Conservation (phyloP, 2,797 vertebrate genomes). For the Salmo trutta region DNA sequence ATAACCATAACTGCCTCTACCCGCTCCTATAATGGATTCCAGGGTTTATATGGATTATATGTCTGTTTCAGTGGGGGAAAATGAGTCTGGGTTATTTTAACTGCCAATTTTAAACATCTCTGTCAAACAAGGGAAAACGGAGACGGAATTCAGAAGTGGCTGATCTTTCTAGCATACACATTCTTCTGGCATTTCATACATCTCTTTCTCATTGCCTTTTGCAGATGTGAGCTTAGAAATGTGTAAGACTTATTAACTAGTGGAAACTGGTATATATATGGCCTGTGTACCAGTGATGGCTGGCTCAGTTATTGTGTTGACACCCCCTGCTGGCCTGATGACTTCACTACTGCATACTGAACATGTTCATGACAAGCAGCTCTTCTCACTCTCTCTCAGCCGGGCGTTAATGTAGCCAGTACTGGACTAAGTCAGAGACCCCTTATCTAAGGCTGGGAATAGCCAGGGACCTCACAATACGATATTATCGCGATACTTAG, state of each 20-base stretch:
- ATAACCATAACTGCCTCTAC: slow-evolving; percentile 15
- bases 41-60: slow-evolving; percentile 4
- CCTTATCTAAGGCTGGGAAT: neutral
- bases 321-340: slow-evolving; percentile 79
- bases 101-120: slow-evolving; percentile 3
- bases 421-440: slow-evolving; percentile 45
- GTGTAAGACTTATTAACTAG: neutral
- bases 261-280: neutral
- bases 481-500: no score
- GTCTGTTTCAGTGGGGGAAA: slow-evolving; percentile 13
- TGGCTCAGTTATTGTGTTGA: slow-evolving; percentile 69
- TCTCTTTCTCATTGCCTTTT: neutral
- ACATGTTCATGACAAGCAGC: slow-evolving; percentile 20
- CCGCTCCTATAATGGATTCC: slow-evolving; percentile 19
- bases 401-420: slow-evolving; percentile 3
- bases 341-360: slow-evolving; percentile 63
- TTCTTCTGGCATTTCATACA: neutral
- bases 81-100: slow-evolving; percentile 9
- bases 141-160: neutral
- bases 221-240: neutral
- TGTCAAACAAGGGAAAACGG: neutral
- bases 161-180: neutral
- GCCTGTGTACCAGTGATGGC: slow-evolving; percentile 45
- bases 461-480: no score
- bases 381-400: slow-evolving; percentile 35